A percentile compares a stretch with the other conserved stretches of the same genome.
Evolutionary conservation across 2,113 vertebrate genomes (phyloP).

Genomic region (Sorex araneus): DNA sequence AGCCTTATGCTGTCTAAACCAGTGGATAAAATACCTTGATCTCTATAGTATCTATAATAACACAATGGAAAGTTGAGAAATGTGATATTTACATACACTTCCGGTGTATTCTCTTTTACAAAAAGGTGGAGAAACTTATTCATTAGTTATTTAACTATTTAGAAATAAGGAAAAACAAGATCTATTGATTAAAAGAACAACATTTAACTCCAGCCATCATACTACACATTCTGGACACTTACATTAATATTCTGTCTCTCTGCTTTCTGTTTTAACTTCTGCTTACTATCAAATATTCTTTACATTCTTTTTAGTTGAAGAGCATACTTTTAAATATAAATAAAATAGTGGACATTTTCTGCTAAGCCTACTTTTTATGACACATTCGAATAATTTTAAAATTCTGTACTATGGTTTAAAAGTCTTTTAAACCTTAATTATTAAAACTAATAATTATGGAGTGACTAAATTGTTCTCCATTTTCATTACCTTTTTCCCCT

Average conservation of each 20-base stretch:
- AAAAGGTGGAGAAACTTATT: neutral
- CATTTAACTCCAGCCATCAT: neutral
- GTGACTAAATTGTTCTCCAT: neutral
- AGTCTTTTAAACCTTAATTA: neutral
- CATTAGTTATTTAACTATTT: neutral
- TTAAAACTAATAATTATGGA: neutral
- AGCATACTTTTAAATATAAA: conserved; percentile 4
- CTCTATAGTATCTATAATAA: neutral
- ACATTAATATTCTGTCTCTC: neutral
- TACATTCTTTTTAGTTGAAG: neutral
- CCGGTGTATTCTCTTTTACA: neutral
- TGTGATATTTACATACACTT: neutral
- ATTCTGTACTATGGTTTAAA: neutral
- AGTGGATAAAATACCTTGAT: neutral
- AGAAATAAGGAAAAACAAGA: neutral
- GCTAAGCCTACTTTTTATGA: neutral
- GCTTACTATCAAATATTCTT: neutral
- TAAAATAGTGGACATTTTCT: conserved; percentile 16
- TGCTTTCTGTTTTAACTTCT: neutral
- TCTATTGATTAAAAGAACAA: neutral
- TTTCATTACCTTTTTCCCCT: neutral
- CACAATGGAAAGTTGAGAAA: neutral
- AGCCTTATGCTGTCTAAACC: neutral
- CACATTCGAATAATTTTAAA: neutral
- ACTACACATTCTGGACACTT: neutral